Evolutionary conservation across 2,888 invertebrate genomes (phyloP).

Genomic region (Microctonus brassicae): DNA sequence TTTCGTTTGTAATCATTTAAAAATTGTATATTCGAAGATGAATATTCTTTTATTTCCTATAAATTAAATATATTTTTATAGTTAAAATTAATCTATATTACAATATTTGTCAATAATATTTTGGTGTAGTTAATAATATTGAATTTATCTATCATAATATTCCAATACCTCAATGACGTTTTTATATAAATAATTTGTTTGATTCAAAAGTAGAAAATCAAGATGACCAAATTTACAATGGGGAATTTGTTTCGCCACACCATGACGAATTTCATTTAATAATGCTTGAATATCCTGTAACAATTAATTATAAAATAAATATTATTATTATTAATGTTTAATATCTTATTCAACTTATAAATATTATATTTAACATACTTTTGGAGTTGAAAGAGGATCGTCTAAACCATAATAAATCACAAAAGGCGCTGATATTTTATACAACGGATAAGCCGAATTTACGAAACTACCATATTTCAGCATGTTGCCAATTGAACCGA

Average conservation of each 20-base stretch:
- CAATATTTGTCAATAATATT: too few species aligned
- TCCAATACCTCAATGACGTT: conserved; percentile 40
- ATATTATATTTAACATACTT: too few species aligned
- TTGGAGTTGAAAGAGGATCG: conserved; percentile 49
- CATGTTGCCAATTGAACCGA: conserved; percentile 49
- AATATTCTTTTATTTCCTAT: not conserved
- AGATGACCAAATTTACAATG: conserved; percentile 50
- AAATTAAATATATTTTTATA: not conserved
- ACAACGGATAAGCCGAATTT: conserved; percentile 61
- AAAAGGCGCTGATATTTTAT: conserved; percentile 57
- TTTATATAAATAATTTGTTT: conserved; percentile 43
- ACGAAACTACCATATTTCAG: conserved; percentile 45
- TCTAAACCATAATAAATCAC: conserved; percentile 51
- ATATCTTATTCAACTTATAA: too few species aligned
- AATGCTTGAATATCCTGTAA: conserved; percentile 48
- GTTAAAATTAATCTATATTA: too few species aligned
- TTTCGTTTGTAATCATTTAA: too few species aligned
- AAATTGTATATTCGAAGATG: too few species aligned
- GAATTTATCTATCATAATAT: conserved; percentile 27
- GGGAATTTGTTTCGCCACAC: conserved; percentile 42
- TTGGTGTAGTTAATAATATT: not conserved
- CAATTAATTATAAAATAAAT: not conserved
- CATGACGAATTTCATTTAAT: conserved; percentile 42
- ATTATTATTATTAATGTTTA: too few species aligned
- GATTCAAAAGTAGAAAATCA: conserved; percentile 49